Conservation (phyloP, 64 coral and sea anemone species). For the Orbicella faveolata region DNA sequence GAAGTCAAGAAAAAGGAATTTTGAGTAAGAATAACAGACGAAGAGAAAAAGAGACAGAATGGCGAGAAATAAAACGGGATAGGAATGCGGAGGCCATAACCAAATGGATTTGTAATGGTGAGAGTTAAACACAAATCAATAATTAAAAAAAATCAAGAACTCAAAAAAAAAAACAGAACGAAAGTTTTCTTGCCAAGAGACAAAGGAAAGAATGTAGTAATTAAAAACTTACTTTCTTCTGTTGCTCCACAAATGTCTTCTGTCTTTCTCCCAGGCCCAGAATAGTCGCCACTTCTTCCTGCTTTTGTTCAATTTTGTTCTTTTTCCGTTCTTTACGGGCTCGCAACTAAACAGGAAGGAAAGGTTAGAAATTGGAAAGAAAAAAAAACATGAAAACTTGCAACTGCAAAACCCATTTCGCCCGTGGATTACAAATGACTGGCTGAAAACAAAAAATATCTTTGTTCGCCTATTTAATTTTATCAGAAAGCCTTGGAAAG, state of each 20-base stretch:
- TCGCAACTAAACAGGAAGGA: conserved; percentile 31
- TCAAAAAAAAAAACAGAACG: not conserved
- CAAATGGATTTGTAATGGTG: no score
- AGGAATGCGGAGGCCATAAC: no score
- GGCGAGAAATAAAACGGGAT: no score
- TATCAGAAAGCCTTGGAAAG: no score
- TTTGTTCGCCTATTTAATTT: no score
- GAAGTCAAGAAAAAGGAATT: not conserved
- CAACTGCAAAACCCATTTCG: not conserved
- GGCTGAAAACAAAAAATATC: no score
- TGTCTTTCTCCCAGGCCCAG: conserved; percentile 90
- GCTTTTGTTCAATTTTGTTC: conserved; percentile 64
- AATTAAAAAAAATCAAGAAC: not conserved
- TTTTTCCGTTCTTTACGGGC: conserved; percentile 62
- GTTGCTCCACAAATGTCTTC: conserved; percentile 91
- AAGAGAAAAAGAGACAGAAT: not conserved
- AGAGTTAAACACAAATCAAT: not conserved
- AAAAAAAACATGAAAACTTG: not conserved
- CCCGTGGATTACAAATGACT: no score
- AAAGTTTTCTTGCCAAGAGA: not conserved
- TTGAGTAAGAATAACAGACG: not conserved
- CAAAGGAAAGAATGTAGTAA: not conserved
- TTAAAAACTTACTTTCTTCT: conserved; percentile 69
- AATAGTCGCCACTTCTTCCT: conserved; percentile 73
- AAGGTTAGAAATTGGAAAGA: not conserved